phyloP scores from a whole-genome alignment of 2,888 invertebrate species.

The Lutraria lutraria region DNA sequence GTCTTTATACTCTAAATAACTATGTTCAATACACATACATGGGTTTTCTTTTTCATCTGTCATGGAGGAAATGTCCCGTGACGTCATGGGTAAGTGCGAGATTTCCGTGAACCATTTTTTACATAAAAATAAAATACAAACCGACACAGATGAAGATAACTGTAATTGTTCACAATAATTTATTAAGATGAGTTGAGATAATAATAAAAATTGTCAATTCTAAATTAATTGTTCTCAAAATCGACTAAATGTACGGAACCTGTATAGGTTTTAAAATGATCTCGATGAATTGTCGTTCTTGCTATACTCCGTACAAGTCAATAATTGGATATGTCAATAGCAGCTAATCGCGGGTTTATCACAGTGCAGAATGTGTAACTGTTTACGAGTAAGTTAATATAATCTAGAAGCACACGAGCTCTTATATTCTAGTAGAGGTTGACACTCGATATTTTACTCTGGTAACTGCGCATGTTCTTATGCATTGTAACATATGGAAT shows the following conservation, averaged over 20 bases:
- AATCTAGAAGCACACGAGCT: too few species aligned
- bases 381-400: too few species aligned
- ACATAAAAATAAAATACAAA: not conserved
- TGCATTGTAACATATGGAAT: too few species aligned
- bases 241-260: not conserved
- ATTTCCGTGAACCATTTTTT: conserved; percentile 13
- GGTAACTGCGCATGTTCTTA: too few species aligned
- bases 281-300: not conserved
- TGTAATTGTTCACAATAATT: not conserved
- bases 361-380: too few species aligned
- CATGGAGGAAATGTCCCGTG: conserved; percentile 68
- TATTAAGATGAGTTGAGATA: not conserved
- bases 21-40: conserved; percentile 15
- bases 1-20: conserved; percentile 28
- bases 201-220: not conserved
- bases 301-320: too few species aligned
- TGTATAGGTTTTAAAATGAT: not conserved
- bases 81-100: conserved; percentile 66
- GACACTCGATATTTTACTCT: too few species aligned
- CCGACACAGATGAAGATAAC: not conserved
- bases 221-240: not conserved
- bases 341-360: too few species aligned
- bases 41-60: conserved; percentile 46
- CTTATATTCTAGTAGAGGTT: too few species aligned
- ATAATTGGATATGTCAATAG: too few species aligned